A percentile compares a stretch with the other conserved stretches of the same genome.
Conservation (phyloP, 2,888 invertebrate genomes). For the Archaeoteleia sp. region DNA sequence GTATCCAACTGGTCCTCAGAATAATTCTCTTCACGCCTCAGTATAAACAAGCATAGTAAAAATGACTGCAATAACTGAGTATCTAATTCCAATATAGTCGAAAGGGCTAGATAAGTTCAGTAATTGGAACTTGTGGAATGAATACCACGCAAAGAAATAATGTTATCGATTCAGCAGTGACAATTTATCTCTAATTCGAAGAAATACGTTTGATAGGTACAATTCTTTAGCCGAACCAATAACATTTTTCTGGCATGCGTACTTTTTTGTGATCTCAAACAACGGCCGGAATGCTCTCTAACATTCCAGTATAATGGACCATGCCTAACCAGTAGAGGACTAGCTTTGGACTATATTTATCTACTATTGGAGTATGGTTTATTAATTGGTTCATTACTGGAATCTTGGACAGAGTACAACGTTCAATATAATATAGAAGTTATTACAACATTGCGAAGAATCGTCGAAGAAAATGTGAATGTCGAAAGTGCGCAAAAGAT, state of each 20-base stretch:
- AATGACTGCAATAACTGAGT: slow-evolving; percentile 48
- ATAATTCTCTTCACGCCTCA: slow-evolving; percentile 68
- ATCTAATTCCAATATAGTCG: slow-evolving; percentile 17
- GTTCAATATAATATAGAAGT: background rate
- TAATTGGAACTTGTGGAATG: background rate
- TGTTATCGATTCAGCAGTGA: slow-evolving; percentile 1
- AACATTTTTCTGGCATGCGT: background rate
- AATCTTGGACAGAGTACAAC: background rate
- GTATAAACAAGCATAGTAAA: slow-evolving; percentile 61
- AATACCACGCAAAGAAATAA: background rate
- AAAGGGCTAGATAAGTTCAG: slow-evolving; percentile 25
- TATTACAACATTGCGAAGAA: background rate
- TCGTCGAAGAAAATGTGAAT: slow-evolving; percentile 1
- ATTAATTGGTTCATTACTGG: too few species aligned
- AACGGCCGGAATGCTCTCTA: background rate
- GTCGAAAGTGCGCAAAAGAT: background rate
- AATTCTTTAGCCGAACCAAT: background rate
- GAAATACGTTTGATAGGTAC: background rate
- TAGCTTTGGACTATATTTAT: too few species aligned
- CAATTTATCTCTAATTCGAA: too few species aligned
- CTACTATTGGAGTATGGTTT: too few species aligned
- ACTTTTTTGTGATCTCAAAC: slow-evolving; percentile 6
- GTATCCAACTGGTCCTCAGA: slow-evolving; percentile 64
- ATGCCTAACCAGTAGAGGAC: too few species aligned
- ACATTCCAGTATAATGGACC: too few species aligned